These are phyloP conservation scores for Dendrolimus pini DNA, from an alignment of 2,888 invertebrate genomes.

Conservation along the genomic window DNA sequence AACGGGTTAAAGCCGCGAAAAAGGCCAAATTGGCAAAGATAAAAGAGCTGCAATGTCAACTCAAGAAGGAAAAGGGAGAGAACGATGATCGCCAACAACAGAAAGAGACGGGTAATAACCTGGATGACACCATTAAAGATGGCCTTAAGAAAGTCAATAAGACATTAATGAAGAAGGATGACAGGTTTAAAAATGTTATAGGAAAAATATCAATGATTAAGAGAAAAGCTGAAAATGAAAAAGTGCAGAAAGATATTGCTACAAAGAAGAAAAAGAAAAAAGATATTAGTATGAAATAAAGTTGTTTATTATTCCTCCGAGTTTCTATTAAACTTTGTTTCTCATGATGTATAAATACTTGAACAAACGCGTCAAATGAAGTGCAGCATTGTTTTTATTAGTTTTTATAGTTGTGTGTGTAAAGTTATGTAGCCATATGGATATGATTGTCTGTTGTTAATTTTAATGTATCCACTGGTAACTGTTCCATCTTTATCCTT, in stretches of 20 bases:
- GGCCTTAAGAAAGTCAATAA: constrained; percentile 58
- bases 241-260: constrained; percentile 21
- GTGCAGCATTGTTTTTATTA: too few species aligned
- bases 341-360: too few species aligned
- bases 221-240: constrained; percentile 51
- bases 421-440: too few species aligned
- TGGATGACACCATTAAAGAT: constrained; percentile 51
- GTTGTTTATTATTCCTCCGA: not conserved
- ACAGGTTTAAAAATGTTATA: constrained; percentile 63
- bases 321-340: too few species aligned
- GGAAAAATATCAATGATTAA: constrained; percentile 64
- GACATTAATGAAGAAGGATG: constrained; percentile 63
- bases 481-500: too few species aligned
- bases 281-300: constrained; percentile 12
- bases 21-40: constrained; percentile 59
- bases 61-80: constrained; percentile 27
- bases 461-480: too few species aligned
- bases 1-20: constrained; percentile 60
- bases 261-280: constrained; percentile 35
- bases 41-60: constrained; percentile 46
- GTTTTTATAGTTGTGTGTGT: too few species aligned
- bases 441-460: too few species aligned
- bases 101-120: constrained; percentile 32
- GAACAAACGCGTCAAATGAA: too few species aligned
- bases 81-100: constrained; percentile 26